Base-by-base conservation (phyloP, 2,113 vertebrate genomes). In the Oreochromis spilurus region DNA sequence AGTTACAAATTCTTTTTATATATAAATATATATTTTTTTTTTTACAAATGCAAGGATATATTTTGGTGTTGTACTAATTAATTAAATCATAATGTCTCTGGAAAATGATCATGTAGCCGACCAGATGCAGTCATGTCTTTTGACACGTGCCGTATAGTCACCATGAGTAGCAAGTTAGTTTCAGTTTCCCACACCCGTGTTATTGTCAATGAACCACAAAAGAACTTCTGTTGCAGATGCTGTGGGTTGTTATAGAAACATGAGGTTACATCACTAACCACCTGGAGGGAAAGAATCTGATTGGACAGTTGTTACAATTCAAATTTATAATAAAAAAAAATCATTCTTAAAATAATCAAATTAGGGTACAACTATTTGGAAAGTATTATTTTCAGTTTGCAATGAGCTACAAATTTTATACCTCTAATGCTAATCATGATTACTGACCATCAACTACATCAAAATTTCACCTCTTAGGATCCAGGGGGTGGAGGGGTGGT, bases 121-220 rank as follows among this genome's bases (percentile, higher is more conserved):
- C 13, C 38, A 24, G n/a, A 70, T 70, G 65, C 38, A 45, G 65
- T 45, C 7, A 9, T 43, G 65, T 93, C 57, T 93, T 55, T 88
- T 19, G 83, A 81, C 87, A 82, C 26, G 54, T 81, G 82, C 77
- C 13, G 0, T 55, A 77, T 81, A 48, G 4, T 79, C 17, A 50
- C 40, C 93, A 89, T 95, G 91, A 65, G 90, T 81, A 45, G 38
- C 65, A 72, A 45, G 24, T 45, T 45, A 43, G 24, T 43, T 24
- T 43, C n/a, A 88, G 78, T 84, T 94, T 95, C 94, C 88, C 89
- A 94, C 92, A 93, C 89, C 53, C 62, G 40, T 90, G 57, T n/a
- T 91, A 70, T 79, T 65, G 60, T 91, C 75, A 85, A n/a, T 87
- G 75, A 24, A 70, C 36, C 12, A 90, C 88, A 94, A 94, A 93